These are phyloP conservation scores for Idaea straminata DNA, from an alignment of 2,888 invertebrate genomes.

Conservation along the genomic window DNA sequence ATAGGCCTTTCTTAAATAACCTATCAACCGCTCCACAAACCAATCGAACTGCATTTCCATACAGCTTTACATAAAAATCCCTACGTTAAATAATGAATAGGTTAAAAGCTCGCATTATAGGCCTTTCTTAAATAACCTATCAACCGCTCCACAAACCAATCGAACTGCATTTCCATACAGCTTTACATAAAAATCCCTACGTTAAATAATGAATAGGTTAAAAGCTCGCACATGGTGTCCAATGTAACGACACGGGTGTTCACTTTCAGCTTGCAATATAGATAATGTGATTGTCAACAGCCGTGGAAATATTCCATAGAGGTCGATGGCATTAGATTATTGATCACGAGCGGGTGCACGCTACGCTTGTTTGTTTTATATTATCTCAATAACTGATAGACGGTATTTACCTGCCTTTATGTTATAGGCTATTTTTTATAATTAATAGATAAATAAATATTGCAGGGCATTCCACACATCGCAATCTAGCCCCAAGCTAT, in stretches of 20 bases:
- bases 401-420: too few species aligned
- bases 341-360: constrained; percentile 5
- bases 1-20: too few species aligned
- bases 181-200: background rate
- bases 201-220: background rate
- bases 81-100: too few species aligned
- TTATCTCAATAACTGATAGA: background rate
- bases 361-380: background rate
- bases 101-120: too few species aligned
- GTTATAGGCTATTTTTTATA: too few species aligned
- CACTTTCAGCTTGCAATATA: background rate
- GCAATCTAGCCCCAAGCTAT: too few species aligned
- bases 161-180: background rate
- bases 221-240: background rate
- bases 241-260: background rate
- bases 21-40: too few species aligned
- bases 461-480: too few species aligned
- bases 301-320: constrained; percentile 8
- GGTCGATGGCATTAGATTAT: constrained; percentile 10
- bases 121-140: too few species aligned
- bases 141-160: background rate
- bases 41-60: too few species aligned
- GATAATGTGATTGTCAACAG: background rate
- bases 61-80: too few species aligned
- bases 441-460: too few species aligned